Percentiles rank a stretch among this genome's conserved stretches.
phyloP scores from a whole-genome alignment of 2,113 vertebrate genomes.

The rabbit (Oryctolagus cuniculus) region DNA sequence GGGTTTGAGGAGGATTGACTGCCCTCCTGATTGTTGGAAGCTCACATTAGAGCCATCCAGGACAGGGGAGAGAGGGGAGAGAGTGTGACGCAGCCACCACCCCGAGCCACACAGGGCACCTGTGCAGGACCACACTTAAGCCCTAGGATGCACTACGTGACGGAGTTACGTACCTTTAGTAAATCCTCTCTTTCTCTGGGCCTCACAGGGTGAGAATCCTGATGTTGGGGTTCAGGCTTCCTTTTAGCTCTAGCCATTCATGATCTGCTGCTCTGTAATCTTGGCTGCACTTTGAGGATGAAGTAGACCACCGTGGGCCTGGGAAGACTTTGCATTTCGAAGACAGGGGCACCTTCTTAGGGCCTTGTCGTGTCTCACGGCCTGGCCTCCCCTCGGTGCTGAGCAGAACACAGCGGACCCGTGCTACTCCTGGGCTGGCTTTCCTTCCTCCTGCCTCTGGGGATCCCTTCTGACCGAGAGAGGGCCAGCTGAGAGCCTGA shows the following conservation, averaged over 20 bases:
- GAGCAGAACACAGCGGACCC: no score
- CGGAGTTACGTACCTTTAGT: neutral
- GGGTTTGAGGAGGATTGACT: neutral
- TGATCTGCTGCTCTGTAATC: neutral
- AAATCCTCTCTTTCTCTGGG: neutral
- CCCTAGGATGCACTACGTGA: neutral
- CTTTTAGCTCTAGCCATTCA: neutral
- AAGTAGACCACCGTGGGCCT: neutral
- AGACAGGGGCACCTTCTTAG: neutral
- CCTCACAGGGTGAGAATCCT: neutral
- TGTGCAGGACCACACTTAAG: no score
- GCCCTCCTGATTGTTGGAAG: neutral
- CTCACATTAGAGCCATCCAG: neutral
- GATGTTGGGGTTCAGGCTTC: neutral
- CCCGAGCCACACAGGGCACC: accelerated
- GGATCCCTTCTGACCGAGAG: neutral
- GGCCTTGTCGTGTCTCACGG: no score
- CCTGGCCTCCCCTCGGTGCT: neutral
- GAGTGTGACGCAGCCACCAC: neutral
- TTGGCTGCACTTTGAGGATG: neutral
- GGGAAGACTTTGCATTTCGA: neutral
- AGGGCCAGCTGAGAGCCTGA: neutral
- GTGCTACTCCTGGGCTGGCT: neutral
- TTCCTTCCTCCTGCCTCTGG: neutral
- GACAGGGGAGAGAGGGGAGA: neutral